Percentiles rank a stretch among this genome's conserved stretches.
Evolutionary conservation across 2,113 vertebrate genomes (phyloP).

Genomic region (Tyrannus savana): DNA sequence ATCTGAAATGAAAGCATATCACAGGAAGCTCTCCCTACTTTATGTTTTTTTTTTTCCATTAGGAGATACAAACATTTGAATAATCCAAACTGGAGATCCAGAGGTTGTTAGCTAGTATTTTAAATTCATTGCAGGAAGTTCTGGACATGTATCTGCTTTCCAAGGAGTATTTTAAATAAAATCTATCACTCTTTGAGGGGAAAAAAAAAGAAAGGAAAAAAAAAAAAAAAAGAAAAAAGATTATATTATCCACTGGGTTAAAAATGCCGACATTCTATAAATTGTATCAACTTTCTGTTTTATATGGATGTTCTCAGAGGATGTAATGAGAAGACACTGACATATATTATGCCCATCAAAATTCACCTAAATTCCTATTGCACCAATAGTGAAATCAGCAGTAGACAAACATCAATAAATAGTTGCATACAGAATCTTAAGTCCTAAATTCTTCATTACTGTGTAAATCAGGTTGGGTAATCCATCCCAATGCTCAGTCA

Average conservation of each 20-base stretch:
- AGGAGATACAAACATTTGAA: not conserved
- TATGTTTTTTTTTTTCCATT: not conserved
- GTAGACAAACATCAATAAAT: not conserved
- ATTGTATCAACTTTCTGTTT: not conserved
- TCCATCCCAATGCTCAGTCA: not conserved
- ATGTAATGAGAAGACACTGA: not conserved
- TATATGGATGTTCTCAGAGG: not conserved
- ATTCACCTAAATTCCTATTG: not conserved
- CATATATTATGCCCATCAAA: not conserved
- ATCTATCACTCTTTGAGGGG: not conserved
- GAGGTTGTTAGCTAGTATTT: not conserved
- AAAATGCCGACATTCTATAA: not conserved
- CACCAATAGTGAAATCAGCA: not conserved
- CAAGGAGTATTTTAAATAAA: not conserved
- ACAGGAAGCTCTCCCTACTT: not conserved
- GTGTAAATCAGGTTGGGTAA: not conserved
- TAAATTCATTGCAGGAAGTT: constrained; percentile 6
- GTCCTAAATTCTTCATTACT: not conserved
- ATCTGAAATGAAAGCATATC: constrained; percentile 68
- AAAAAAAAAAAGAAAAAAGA: not conserved
- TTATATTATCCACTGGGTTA: not conserved
- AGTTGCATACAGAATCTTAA: not conserved
- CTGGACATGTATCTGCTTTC: not conserved
- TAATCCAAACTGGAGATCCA: constrained; percentile 11
- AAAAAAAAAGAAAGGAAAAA: not conserved